Evolutionary conservation across 2,888 invertebrate genomes (phyloP), one percentile per base, ranked within the genome.

Genomic region (Stenodera caucasica): DNA sequence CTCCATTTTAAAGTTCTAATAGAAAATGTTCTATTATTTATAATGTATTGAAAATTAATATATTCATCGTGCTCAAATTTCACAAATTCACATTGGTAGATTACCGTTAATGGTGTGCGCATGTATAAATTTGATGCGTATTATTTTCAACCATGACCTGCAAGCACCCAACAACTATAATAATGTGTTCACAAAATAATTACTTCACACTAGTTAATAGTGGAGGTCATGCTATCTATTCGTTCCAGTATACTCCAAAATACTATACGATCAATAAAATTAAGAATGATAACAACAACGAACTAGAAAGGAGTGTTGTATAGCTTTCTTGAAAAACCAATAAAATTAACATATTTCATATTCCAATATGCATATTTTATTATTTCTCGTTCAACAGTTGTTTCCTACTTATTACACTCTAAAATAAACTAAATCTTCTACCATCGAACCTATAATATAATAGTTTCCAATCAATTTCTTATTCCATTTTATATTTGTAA

Each of bases 361-460:
- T 57, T 32, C 54, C 56, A 49, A 32, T 54, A 61, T 61, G 53
- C 61, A 61, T 61, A 61, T 57, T 61, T 61, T 57, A 61, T 61
- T 57, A 61, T 54, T 53, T 35, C 53, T 30, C 57, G 57, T 61
- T 61, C 61, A 61, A 61, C 61, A 61, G 61, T 61, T 61, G 61
- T 61, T 61, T 53, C 61, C 51, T 54, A 29, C 40, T 59, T 53
- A 61, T 57, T 50, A 56, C 37, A 6, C 45, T 12, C 45, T 3
- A 45, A 45, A 45, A 40, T 40, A 8, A 40, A 40, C 15, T 11
- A 11, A 8, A 3, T 11, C 4, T 18, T 45, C 11, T 18, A 8
- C 9, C 14, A 33, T n/a, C 33, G 33, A 12, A 2, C 2, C n/a
- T 18, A 40, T 18, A 40, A n/a, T n/a, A n/a, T n/a, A n/a, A n/a